A percentile compares a stretch with the other conserved stretches of the same genome.
Evolutionary conservation across 2,888 invertebrate genomes (phyloP).

Genomic region (Pseudanteris insignis): DNA sequence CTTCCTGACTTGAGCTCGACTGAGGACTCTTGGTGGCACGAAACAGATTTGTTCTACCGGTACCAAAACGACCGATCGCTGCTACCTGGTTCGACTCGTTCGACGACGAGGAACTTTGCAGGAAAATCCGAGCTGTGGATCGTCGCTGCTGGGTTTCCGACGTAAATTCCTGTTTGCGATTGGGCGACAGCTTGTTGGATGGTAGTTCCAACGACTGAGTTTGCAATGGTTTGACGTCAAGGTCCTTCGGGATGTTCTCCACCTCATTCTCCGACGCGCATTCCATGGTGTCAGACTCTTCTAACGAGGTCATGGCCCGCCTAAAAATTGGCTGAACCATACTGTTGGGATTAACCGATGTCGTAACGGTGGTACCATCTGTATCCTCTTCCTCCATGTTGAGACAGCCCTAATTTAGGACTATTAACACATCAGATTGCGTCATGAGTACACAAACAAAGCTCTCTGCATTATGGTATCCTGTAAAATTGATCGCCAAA

Average conservation of each 20-base stretch:
- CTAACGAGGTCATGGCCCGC: slow-evolving; percentile 42
- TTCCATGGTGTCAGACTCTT: slow-evolving; percentile 59
- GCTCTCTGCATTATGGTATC: background rate
- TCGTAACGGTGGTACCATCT: slow-evolving; percentile 51
- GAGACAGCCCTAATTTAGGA: too few relatives aligned
- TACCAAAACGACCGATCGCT: slow-evolving; percentile 63
- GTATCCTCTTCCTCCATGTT: slow-evolving; percentile 62
- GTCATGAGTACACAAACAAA: slow-evolving; percentile 4
- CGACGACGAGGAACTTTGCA: slow-evolving; percentile 45
- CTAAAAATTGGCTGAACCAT: slow-evolving; percentile 30
- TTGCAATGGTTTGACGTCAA: slow-evolving; percentile 41
- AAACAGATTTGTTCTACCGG: slow-evolving; percentile 69
- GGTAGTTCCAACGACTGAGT: slow-evolving; percentile 46
- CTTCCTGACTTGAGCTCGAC: slow-evolving; percentile 78
- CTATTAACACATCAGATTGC: background rate
- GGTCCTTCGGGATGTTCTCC: slow-evolving; percentile 58
- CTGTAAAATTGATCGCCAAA: background rate
- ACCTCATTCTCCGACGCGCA: slow-evolving; percentile 60
- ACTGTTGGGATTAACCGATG: slow-evolving; percentile 7
- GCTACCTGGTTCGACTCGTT: slow-evolving; percentile 41
- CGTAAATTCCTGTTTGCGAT: slow-evolving; percentile 7
- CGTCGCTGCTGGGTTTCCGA: slow-evolving; percentile 50
- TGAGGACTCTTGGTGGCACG: slow-evolving; percentile 71
- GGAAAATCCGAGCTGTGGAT: slow-evolving; percentile 63
- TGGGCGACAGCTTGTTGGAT: slow-evolving; percentile 9